A percentile compares a stretch with the other conserved stretches of the same genome.
These are phyloP conservation scores for Diplosoma virens DNA, from an alignment of 23 tunicate species.

Conservation along the genomic window DNA sequence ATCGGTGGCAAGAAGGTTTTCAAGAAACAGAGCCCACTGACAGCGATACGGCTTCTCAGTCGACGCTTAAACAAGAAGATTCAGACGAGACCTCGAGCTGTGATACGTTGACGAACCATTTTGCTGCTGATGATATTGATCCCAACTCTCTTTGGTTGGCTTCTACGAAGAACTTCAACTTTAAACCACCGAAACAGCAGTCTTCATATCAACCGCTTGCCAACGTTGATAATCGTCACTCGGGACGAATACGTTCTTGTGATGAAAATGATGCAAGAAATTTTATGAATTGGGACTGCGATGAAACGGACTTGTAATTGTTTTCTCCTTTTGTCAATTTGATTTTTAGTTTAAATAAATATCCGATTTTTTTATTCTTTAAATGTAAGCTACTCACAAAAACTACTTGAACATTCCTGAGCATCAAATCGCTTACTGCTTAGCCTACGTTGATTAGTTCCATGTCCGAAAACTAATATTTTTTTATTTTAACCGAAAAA, in stretches of 20 bases:
- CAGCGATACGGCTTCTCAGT: conserved; percentile 15
- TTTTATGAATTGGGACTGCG: conserved; percentile 78
- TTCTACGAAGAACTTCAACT: background rate
- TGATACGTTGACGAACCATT: conserved; percentile 30
- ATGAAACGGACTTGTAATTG: conserved; percentile 63
- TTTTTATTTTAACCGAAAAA: no score
- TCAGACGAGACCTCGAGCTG: conserved; percentile 14
- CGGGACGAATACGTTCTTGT: no score
- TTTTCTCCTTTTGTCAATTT: no score
- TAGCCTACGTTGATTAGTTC: no score
- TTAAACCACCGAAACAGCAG: conserved; percentile 1
- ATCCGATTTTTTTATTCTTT: no score
- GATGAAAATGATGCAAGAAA: conserved; percentile 24
- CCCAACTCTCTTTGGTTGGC: background rate
- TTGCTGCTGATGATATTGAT: background rate
- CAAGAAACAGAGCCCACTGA: background rate
- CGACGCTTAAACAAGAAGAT: conserved; percentile 6
- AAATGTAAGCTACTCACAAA: no score
- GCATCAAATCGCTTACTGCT: no score
- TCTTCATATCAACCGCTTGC: no score
- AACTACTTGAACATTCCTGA: no score
- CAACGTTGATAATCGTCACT: no score
- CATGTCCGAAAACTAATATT: no score
- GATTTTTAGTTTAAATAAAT: no score
- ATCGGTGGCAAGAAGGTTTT: conserved; percentile 17